A percentile compares a stretch with the other conserved stretches of the same genome.
phyloP scores from a whole-genome alignment of 1,140 invertebrate genomes.

The Hycleus cichorii region DNA sequence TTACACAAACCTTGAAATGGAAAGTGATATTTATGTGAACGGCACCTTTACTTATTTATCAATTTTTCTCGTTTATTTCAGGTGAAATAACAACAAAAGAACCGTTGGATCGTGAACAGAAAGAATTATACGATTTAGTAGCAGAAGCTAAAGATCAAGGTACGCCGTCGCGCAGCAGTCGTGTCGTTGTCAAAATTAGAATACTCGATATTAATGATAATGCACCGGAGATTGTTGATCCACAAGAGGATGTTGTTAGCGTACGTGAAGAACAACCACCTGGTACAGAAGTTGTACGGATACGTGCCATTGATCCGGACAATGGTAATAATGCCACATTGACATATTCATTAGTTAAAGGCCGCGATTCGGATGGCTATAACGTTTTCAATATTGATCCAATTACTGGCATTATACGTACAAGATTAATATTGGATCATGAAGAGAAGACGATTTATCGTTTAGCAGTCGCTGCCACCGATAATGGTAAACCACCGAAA shows the following conservation, averaged over 20 bases:
- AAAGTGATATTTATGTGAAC: conserved; percentile 24
- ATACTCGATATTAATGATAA: conserved; percentile 88
- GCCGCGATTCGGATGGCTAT: conserved; percentile 74
- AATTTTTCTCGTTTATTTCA: conserved; percentile 39
- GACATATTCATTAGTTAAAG: conserved; percentile 77
- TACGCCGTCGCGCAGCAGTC: conserved; percentile 60
- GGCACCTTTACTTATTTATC: not conserved
- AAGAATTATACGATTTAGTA: conserved; percentile 69
- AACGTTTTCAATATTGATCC: conserved; percentile 81
- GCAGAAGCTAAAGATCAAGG: conserved; percentile 83
- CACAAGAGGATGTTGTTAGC: conserved; percentile 77
- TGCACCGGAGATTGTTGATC: conserved; percentile 78
- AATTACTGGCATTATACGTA: conserved; percentile 78
- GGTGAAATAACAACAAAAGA: conserved; percentile 78
- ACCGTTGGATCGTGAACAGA: conserved; percentile 75
- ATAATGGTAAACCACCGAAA: conserved; percentile 73
- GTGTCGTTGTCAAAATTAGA: conserved; percentile 65
- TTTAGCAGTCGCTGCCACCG: conserved; percentile 77
- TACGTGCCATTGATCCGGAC: conserved; percentile 81
- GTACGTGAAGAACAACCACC: conserved; percentile 81
- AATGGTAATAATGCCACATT: conserved; percentile 81
- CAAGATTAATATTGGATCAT: conserved; percentile 79
- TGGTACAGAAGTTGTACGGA: conserved; percentile 69
- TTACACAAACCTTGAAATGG: conserved; percentile 20
- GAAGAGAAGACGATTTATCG: conserved; percentile 82